Base-by-base conservation (phyloP, 2,113 vertebrate genomes). In the Osmerus eperlanus region DNA sequence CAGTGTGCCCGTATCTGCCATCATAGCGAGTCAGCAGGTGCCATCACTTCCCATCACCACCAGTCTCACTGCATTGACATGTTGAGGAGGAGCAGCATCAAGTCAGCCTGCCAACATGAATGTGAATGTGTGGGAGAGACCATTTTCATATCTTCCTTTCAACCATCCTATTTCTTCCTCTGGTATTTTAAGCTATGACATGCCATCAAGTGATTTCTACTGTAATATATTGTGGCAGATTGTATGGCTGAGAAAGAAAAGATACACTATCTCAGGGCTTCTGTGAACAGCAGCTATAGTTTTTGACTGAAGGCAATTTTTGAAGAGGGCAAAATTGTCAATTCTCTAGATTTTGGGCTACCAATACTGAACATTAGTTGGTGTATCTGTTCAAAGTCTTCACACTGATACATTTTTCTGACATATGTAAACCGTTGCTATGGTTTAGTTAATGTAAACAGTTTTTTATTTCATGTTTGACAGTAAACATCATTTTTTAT, bases 41-140 rank as follows among this genome's bases (percentile, higher is more conserved):
- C 86, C 83, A 83, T 86, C 86, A 81, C 84, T 88, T 86, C 84
- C 85, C 81, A 83, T 88, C 85, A 80, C 79, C 83, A 86, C 80
- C 75, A 79, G 78, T 79, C 74, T 77, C 74, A 78, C 80, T 78
- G 79, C 75, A 82, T 72, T 84, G 83, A 88, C 77, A 85, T 80
- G 78, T 73, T 71, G 80, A 84, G 78, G 76, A 87, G 62, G 61
- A 82, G 73, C 74, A 80, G 73, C 81, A 82, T 86, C 70, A 78
- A 75, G 72, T 28, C 70, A 75, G 73, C 64, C 77, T 85, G 85
- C 55, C 76, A 80, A 65, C 78, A 78, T 76, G 68, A 83, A 76
- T 29, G 79, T 83, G 87, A 83, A 76, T 29, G 81, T 83, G 87
- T 87, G 81, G 86, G 85, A 80, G 87, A 83, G 74, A 76, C 67